Evolutionary conservation across 2,888 invertebrate genomes (phyloP).

Genomic region (Scaptomyza reducta): DNA sequence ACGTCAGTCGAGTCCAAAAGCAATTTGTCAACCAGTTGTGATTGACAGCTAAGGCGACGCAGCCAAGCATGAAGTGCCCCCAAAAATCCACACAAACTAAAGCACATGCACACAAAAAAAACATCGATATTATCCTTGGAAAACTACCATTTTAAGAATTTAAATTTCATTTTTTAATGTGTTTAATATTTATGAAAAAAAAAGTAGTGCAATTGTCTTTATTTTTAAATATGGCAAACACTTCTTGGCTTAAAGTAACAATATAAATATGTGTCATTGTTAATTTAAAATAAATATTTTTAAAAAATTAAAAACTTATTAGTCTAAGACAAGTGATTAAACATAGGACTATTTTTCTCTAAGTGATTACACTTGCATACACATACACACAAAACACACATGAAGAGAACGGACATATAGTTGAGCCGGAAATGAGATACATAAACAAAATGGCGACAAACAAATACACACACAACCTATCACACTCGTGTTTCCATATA

Average conservation of each 20-base stretch:
- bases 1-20: constrained; percentile 72
- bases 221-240: too few relatives aligned
- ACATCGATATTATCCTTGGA: too few relatives aligned
- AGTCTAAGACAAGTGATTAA: neutral
- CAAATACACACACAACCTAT: constrained; percentile 8
- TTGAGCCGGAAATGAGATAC: constrained; percentile 49
- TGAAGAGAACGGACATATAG: constrained; percentile 15
- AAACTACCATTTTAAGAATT: too few relatives aligned
- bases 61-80: constrained; percentile 42
- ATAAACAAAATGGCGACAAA: constrained; percentile 67
- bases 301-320: too few relatives aligned
- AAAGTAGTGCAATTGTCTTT: too few relatives aligned
- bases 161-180: too few relatives aligned
- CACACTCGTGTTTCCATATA: constrained; percentile 6
- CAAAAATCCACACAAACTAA: constrained; percentile 19
- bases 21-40: constrained; percentile 78
- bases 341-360: neutral
- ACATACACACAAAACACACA: constrained; percentile 1
- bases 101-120: constrained; percentile 4
- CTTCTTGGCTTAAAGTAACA: too few relatives aligned
- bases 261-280: too few relatives aligned
- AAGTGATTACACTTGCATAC: neutral
- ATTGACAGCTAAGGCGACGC: constrained; percentile 71
- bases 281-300: too few relatives aligned
- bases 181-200: too few relatives aligned